Evolutionary conservation across 2,113 vertebrate genomes (phyloP).

Genomic region (Hystrix cristata): DNA sequence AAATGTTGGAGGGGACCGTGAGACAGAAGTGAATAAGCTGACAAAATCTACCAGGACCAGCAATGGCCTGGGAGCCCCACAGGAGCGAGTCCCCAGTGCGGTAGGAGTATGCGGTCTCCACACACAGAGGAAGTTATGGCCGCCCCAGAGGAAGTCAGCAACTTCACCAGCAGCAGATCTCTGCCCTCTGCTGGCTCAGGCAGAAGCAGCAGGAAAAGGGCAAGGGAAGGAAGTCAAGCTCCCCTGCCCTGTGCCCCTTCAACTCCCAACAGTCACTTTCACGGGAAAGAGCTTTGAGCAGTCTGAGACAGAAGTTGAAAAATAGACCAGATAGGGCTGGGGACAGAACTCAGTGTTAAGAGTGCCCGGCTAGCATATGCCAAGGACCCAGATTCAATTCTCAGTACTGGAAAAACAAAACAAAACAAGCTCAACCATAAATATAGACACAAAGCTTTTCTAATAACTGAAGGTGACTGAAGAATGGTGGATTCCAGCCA

Average conservation of each 20-base stretch:
- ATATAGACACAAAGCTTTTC: not conserved
- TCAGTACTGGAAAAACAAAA: not conserved
- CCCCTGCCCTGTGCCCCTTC: accelerated
- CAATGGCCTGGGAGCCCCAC: not conserved
- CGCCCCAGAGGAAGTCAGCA: not conserved
- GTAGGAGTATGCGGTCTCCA: not conserved
- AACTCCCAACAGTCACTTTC: not conserved
- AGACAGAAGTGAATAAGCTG: not conserved
- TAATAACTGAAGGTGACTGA: not conserved
- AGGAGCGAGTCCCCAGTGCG: not conserved
- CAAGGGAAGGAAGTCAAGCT: not conserved
- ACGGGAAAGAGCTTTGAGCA: not conserved
- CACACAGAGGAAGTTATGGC: not conserved
- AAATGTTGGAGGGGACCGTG: not conserved
- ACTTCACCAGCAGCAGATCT: not conserved
- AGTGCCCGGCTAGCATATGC: not conserved
- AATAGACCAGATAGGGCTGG: not conserved
- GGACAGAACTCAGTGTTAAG: not conserved
- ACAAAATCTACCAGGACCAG: not conserved
- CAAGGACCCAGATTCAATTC: not conserved
- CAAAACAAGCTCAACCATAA: not conserved
- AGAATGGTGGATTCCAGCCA: not conserved
- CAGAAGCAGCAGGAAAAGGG: not conserved
- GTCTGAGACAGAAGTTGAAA: not conserved
- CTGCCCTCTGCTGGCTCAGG: not conserved